Evolutionary conservation across 2,888 invertebrate species (phyloP).

Genomic region (Limnephilus marmoratus): DNA sequence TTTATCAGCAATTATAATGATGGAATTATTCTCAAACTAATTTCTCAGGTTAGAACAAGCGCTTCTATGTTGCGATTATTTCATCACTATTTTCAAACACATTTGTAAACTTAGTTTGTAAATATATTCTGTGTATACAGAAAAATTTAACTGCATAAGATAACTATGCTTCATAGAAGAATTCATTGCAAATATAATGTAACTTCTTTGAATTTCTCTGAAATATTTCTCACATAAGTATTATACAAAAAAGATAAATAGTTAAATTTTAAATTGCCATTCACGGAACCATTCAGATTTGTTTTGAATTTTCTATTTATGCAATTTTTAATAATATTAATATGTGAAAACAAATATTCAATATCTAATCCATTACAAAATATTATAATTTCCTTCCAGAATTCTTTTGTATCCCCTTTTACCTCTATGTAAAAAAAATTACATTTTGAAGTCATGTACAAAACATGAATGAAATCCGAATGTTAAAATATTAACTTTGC

Average conservation of each 20-base stretch:
- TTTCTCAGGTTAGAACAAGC: neutral
- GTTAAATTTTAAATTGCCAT: neutral
- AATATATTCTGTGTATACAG: neutral
- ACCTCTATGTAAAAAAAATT: neutral
- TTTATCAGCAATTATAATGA: no score
- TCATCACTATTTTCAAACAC: neutral
- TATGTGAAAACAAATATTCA: neutral
- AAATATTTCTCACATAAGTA: neutral
- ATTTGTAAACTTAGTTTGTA: neutral
- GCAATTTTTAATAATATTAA: neutral
- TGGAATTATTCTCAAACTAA: no score
- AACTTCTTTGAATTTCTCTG: neutral
- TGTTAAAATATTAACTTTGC: neutral
- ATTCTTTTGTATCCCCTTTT: neutral
- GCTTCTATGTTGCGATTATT: neutral
- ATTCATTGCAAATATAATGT: neutral
- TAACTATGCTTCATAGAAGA: neutral
- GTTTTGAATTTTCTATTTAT: neutral
- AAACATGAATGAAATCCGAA: neutral
- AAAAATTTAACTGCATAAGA: neutral
- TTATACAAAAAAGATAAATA: neutral
- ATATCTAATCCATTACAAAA: neutral
- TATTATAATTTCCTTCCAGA: neutral
- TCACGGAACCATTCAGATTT: neutral
- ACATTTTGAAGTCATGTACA: neutral